phyloP scores from a whole-genome alignment of 2,888 invertebrate species.

The Ommatoiulus sabulosus region DNA sequence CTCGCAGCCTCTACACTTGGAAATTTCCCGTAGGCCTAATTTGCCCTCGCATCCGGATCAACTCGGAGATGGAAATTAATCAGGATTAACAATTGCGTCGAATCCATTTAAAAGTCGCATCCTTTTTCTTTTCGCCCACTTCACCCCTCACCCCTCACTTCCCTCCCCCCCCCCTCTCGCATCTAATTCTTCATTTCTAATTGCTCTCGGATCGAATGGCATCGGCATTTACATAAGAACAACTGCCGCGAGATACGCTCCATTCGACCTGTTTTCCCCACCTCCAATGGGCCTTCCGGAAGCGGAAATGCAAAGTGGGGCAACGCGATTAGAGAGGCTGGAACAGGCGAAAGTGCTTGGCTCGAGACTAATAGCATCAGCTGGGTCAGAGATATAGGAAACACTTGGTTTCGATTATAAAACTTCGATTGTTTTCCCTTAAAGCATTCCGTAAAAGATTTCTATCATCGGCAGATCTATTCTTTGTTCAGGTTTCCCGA shows the following conservation, averaged over 20 bases:
- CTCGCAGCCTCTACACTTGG: not conserved
- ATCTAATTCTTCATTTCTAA: not conserved
- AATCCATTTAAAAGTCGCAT: not conserved
- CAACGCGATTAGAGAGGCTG: not conserved
- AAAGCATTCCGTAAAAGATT: no score
- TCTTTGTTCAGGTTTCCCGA: no score
- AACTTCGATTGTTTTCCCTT: no score
- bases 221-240: not conserved
- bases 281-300: not conserved
- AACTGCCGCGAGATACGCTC: not conserved
- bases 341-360: no score
- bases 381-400: no score
- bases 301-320: not conserved
- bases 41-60: conserved; percentile 31
- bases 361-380: no score
- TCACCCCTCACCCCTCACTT: no score
- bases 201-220: not conserved
- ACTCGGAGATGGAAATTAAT: conserved; percentile 4
- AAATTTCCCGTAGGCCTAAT: conserved; percentile 2
- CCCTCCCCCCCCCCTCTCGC: no score
- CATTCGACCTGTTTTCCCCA: not conserved
- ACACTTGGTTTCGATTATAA: no score
- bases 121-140: not conserved
- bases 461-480: no score
- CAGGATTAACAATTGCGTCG: conserved; percentile 24